These are phyloP conservation scores for Bombus terrestris DNA, from an alignment of 1,140 invertebrate genomes.

Conservation along the genomic window DNA sequence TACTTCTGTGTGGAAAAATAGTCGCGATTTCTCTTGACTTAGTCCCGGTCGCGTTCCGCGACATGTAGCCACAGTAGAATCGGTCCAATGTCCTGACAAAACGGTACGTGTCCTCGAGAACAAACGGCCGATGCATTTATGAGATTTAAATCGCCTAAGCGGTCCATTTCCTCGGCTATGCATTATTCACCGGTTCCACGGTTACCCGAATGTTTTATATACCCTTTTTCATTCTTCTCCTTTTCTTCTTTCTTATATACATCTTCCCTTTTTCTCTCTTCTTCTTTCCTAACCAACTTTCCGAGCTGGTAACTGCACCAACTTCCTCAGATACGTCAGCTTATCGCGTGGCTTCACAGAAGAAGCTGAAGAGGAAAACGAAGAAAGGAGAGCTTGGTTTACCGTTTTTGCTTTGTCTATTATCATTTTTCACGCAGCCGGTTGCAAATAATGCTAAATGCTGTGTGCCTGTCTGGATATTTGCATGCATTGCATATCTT, in stretches of 20 bases:
- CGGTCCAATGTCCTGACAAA: slow-evolving; percentile 66
- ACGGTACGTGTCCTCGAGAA: slow-evolving; percentile 65
- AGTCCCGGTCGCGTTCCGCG: slow-evolving; percentile 28
- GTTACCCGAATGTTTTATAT: slow-evolving; percentile 78
- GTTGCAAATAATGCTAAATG: slow-evolving; percentile 46
- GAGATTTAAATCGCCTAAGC: slow-evolving; percentile 82
- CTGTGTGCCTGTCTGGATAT: slow-evolving; percentile 39
- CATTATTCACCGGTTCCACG: slow-evolving; percentile 78
- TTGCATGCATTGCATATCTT: slow-evolving; percentile 5
- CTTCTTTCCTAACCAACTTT: slow-evolving; percentile 18
- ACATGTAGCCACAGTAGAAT: slow-evolving; percentile 31
- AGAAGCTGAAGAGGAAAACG: neutral
- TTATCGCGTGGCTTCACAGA: slow-evolving; percentile 25
- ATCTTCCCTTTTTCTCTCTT: neutral
- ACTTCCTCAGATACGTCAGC: slow-evolving; percentile 36
- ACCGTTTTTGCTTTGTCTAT: slow-evolving; percentile 47
- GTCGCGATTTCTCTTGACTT: slow-evolving; percentile 18
- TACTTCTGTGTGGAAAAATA: slow-evolving; percentile 1
- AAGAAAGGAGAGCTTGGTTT: slow-evolving; percentile 22
- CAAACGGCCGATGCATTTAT: slow-evolving; percentile 78
- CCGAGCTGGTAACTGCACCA: neutral
- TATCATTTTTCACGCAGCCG: slow-evolving; percentile 49
- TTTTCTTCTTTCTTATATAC: slow-evolving; percentile 9
- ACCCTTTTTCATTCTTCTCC: slow-evolving; percentile 51
- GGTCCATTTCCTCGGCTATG: slow-evolving; percentile 80